Conservation (phyloP, 1,140 invertebrate genomes). For the Apis laboriosa region DNA sequence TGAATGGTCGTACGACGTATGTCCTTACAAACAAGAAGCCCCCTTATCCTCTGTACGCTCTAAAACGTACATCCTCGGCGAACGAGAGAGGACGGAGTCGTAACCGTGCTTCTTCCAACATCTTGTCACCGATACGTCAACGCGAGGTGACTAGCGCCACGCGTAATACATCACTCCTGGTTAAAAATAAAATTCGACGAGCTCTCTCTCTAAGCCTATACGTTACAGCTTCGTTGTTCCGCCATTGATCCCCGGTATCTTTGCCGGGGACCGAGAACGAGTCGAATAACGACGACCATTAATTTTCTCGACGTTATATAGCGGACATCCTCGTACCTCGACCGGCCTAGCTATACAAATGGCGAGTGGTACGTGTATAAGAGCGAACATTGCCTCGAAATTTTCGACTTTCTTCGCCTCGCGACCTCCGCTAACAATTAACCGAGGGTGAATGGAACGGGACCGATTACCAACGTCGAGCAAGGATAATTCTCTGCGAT, state of each 20-base stretch:
- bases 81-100: not conserved
- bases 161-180: conserved; percentile 40
- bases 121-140: conserved; percentile 50
- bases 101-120: conserved; percentile 26
- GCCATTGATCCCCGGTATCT: conserved; percentile 38
- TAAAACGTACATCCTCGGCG: not conserved
- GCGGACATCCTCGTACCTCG: conserved; percentile 50
- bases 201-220: conserved; percentile 36
- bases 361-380: conserved; percentile 24
- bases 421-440: conserved; percentile 19
- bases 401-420: conserved; percentile 45
- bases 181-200: conserved; percentile 49
- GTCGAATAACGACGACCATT: conserved; percentile 61
- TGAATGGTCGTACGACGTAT: conserved; percentile 13
- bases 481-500: not conserved
- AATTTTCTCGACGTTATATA: conserved; percentile 59
- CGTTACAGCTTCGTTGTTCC: conserved; percentile 45
- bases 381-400: conserved; percentile 7
- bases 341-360: conserved; percentile 45
- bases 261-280: conserved; percentile 49
- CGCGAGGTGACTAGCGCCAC: conserved; percentile 8
- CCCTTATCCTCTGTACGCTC: conserved; percentile 5
- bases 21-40: conserved; percentile 30
- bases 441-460: conserved; percentile 7
- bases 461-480: not conserved